Base-by-base conservation (phyloP, 37 sponge, comb jelly and placozoan genomes). In the Beroe ovata region DNA sequence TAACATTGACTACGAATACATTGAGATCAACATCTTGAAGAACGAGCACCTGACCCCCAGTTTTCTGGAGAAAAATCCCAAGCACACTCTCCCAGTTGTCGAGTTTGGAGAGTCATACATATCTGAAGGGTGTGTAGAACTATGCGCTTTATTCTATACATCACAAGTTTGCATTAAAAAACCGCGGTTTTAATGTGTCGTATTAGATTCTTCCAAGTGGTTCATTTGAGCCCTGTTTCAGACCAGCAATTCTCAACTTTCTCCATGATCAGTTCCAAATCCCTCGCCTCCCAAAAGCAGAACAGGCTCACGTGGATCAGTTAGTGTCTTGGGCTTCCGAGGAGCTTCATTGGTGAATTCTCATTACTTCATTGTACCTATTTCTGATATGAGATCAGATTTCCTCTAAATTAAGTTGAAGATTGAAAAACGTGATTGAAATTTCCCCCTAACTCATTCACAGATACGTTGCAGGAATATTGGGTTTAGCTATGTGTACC, bases 61-160 rank as follows among this genome's bases (percentile, higher is more conserved):
- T 1, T 77, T 77, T 19, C 84, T 77, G 22, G 84, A 77, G 54
- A 77, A 77, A 54, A 77, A 77, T 26, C 84, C 84, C 22, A 77
- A 77, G 25, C 84, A 77, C 33, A 77, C 84, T 3, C 54, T 77
- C 26, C 84, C 84, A 36, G 54, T 77, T 39, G 21, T 77, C 0
- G 47, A 42, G 25, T 54, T 33, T 25, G 33, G 25, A 1, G 84
- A 29, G 21, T 3, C 23, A 14, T 77, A 11, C 28, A 77, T 77
- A 6, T 77, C 84, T n/a, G 84, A 77, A 40, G 84, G 47, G n/a
- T n/a, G n/a, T n/a, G n/a, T n/a, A n/a, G n/a, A n/a, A n/a, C n/a
- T n/a, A n/a, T n/a, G n/a, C n/a, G n/a, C n/a, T n/a, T n/a, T n/a
- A n/a, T n/a, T n/a, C n/a, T n/a, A n/a, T n/a, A n/a, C n/a, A n/a